phyloP scores from a whole-genome alignment of 2,888 invertebrate species.

The Drosophila lacicola region DNA sequence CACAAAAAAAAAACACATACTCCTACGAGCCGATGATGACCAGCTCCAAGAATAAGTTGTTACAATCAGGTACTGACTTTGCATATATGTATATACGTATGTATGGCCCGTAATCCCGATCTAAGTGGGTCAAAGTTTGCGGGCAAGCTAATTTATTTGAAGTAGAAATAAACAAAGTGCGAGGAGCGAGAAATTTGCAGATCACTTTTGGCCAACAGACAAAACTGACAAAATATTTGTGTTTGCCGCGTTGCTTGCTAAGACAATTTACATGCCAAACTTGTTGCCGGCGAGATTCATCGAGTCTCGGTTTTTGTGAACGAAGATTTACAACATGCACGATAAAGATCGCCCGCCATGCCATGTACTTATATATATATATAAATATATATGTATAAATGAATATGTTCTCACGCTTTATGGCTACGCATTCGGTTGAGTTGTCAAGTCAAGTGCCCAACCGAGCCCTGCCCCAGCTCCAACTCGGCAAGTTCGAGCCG shows the following conservation, averaged over 20 bases:
- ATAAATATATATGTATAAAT: constrained; percentile 57
- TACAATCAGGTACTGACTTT: constrained; percentile 53
- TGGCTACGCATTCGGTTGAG: constrained; percentile 42
- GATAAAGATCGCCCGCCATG: constrained; percentile 71
- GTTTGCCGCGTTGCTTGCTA: constrained; percentile 12
- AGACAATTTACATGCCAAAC: constrained; percentile 51
- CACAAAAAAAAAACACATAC: constrained; percentile 8
- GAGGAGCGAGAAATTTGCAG: constrained; percentile 23
- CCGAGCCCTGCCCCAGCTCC: background rate
- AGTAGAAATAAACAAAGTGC: constrained; percentile 43
- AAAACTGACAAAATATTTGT: constrained; percentile 37
- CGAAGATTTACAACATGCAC: constrained; percentile 65
- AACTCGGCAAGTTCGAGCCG: background rate
- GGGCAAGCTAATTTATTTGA: constrained; percentile 44
- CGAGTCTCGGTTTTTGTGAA: constrained; percentile 2
- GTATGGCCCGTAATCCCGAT: constrained; percentile 30
- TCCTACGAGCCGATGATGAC: constrained; percentile 20
- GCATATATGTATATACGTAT: constrained; percentile 27
- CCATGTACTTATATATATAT: background rate
- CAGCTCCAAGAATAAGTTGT: constrained; percentile 43
- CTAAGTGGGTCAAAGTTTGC: constrained; percentile 64
- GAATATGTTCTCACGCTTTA: constrained; percentile 76
- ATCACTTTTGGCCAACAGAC: constrained; percentile 30
- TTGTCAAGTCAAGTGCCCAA: constrained; percentile 49
- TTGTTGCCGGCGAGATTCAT: constrained; percentile 30